Evolutionary conservation across 2,797 vertebrate species (phyloP).

Genomic region (Ptychobarbus kaznakovi): DNA sequence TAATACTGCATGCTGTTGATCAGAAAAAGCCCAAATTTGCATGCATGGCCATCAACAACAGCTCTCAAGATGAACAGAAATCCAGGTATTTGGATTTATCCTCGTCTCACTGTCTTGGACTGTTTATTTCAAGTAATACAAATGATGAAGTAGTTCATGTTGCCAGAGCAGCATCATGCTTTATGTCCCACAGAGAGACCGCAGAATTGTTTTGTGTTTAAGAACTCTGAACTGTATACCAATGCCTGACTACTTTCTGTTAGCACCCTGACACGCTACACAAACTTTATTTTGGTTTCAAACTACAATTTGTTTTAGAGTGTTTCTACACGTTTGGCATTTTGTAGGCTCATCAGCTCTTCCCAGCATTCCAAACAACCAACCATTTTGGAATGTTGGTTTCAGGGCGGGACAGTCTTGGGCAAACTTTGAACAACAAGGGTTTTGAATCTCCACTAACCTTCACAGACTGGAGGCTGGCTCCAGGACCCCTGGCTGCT

Average conservation of each 20-base stretch:
- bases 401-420: slow-evolving; percentile 3
- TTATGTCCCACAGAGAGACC: slow-evolving; percentile 42
- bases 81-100: slow-evolving; percentile 24
- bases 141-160: slow-evolving; percentile 47
- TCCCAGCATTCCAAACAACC: slow-evolving; percentile 15
- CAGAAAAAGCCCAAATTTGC: background rate
- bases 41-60: slow-evolving; percentile 23
- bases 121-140: slow-evolving; percentile 40
- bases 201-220: slow-evolving; percentile 38
- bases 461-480: slow-evolving; percentile 86
- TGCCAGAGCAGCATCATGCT: slow-evolving; percentile 38
- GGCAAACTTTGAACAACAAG: slow-evolving; percentile 5
- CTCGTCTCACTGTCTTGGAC: slow-evolving; percentile 5
- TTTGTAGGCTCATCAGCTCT: slow-evolving; percentile 13
- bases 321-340: slow-evolving; percentile 31
- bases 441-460: slow-evolving; percentile 70
- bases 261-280: slow-evolving; percentile 23
- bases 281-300: slow-evolving; percentile 26
- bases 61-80: slow-evolving; percentile 27
- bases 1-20: background rate
- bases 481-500: slow-evolving; percentile 88
- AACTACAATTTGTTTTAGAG: slow-evolving; percentile 33
- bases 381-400: slow-evolving; percentile 39
- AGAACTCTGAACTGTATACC: slow-evolving; percentile 32
- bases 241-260: slow-evolving; percentile 27